Evolutionary conservation across 2,113 vertebrate genomes (phyloP).

Genomic region (Bubo scandiacus): DNA sequence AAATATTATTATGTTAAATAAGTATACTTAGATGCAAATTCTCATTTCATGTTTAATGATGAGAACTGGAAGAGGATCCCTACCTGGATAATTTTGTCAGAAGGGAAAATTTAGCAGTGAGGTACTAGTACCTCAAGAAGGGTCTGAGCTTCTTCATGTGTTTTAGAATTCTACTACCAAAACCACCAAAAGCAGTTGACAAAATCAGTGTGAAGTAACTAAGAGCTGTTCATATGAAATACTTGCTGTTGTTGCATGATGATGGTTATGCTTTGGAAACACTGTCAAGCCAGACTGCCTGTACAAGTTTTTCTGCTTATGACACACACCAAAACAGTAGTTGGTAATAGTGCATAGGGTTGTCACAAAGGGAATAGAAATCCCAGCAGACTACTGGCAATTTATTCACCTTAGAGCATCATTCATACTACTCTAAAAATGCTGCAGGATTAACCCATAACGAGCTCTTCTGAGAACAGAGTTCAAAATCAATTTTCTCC

Average conservation of each 20-base stretch:
- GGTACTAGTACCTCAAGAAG: not conserved
- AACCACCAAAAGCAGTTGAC: not conserved
- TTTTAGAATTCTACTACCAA: not conserved
- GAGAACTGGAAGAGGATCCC: not conserved
- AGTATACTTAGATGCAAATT: not conserved
- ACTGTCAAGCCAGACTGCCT: not conserved
- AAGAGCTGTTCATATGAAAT: not conserved
- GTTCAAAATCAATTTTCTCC: not conserved
- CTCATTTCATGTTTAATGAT: not conserved
- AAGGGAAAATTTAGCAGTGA: not conserved
- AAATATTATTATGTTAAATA: not conserved
- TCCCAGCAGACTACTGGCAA: not conserved
- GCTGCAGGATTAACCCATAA: not conserved
- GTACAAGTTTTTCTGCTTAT: not conserved
- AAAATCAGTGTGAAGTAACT: not conserved
- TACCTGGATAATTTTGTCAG: not conserved
- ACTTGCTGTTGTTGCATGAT: not conserved
- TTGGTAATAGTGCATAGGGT: not conserved
- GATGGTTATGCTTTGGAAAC: not conserved
- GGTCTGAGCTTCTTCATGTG: not conserved
- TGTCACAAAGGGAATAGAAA: not conserved
- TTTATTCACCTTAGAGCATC: not conserved
- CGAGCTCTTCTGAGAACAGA: not conserved
- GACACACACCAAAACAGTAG: not conserved
- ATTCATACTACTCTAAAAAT: not conserved